Evolutionary conservation across 64 coral and sea anemone species (phyloP).

Genomic region (Platygyra sinensis): DNA sequence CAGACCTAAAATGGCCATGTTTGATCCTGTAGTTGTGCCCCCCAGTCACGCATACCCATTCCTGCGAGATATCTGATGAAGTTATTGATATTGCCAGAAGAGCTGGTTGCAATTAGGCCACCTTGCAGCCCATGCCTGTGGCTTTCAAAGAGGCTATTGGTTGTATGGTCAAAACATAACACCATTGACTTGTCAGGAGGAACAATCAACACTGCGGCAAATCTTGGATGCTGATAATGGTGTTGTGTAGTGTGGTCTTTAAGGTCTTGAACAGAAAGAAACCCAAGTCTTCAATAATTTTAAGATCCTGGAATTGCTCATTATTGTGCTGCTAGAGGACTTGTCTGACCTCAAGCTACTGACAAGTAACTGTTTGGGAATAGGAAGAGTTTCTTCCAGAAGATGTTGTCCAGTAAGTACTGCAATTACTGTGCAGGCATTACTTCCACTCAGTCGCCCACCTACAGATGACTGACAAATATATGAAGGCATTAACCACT

Average conservation of each 20-base stretch:
- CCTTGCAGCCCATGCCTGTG: no score
- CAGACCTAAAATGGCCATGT: constrained; percentile 9
- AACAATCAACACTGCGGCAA: constrained; percentile 45
- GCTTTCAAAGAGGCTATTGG: constrained; percentile 38
- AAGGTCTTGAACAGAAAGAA: constrained; percentile 38
- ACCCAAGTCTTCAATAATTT: constrained; percentile 10
- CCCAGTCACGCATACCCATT: constrained; percentile 4
- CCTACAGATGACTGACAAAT: no score
- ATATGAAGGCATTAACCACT: no score
- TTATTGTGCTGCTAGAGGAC: not conserved
- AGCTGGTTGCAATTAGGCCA: no score
- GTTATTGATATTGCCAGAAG: no score
- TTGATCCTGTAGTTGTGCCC: not conserved
- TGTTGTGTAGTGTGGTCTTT: not conserved
- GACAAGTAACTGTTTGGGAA: not conserved
- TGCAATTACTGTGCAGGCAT: no score
- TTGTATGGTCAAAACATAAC: not conserved
- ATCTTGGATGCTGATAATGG: not conserved
- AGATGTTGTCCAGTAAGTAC: constrained; percentile 19
- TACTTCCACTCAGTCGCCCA: no score
- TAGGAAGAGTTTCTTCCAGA: not conserved
- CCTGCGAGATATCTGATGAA: not conserved
- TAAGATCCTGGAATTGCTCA: no score
- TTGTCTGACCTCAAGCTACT: not conserved
- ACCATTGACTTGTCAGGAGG: constrained; percentile 41